phyloP scores from a whole-genome alignment of 1,140 invertebrate genomes.

The Lamellibrachia luymesi region DNA sequence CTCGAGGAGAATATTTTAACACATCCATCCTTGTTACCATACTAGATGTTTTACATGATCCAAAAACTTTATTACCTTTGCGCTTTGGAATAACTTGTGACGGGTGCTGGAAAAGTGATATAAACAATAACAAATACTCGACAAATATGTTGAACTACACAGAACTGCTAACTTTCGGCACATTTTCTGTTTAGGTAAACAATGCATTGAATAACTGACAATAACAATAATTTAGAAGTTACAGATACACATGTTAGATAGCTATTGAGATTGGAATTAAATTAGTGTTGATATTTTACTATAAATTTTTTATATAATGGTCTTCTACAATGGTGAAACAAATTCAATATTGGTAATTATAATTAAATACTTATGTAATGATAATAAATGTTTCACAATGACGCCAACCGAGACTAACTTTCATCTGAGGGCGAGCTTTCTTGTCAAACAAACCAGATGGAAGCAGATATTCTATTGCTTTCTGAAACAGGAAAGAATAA shows the following conservation, averaged over 20 bases:
- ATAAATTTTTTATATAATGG: too few relatives aligned
- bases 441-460: slow-evolving; percentile 85
- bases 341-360: background rate
- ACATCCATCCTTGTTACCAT: background rate
- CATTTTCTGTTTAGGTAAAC: too few relatives aligned
- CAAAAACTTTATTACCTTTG: slow-evolving; percentile 44
- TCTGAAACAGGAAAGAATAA: slow-evolving; percentile 60
- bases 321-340: too few relatives aligned
- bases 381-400: background rate
- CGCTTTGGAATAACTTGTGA: slow-evolving; percentile 76
- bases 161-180: too few relatives aligned
- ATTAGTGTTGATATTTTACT: too few relatives aligned
- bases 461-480: slow-evolving; percentile 85
- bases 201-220: too few relatives aligned
- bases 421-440: slow-evolving; percentile 81
- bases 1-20: background rate
- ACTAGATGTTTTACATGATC: background rate
- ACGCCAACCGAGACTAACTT: slow-evolving; percentile 30
- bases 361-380: background rate
- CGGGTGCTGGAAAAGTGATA: slow-evolving; percentile 62
- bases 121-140: background rate
- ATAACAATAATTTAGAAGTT: too few relatives aligned
- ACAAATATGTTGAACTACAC: too few relatives aligned
- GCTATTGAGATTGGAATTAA: too few relatives aligned
- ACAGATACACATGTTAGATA: too few relatives aligned